phyloP scores from a whole-genome alignment of 1,140 invertebrate species.

The Leguminivora glycinivorella region DNA sequence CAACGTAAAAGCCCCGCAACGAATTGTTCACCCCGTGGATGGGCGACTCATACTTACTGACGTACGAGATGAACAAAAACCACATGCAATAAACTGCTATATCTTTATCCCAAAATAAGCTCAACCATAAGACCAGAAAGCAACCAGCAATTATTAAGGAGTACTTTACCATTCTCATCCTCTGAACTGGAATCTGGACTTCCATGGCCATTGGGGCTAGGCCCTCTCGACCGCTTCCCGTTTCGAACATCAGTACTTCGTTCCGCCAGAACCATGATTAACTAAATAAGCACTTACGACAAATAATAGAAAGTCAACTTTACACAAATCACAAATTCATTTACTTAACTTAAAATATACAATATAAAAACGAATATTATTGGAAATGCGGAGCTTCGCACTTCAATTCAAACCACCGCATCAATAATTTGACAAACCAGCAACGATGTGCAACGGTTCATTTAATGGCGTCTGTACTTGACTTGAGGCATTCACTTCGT shows the following conservation, averaged over 20 bases:
- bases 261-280: conserved; percentile 91
- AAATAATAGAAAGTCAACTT: conserved; percentile 40
- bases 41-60: not conserved
- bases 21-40: not conserved
- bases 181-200: conserved; percentile 89
- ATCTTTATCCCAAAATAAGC: not conserved
- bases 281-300: conserved; percentile 36
- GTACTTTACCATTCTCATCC: conserved; percentile 86
- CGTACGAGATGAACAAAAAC: conserved; percentile 16
- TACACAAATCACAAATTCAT: conserved; percentile 53
- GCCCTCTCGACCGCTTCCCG: conserved; percentile 91
- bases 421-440: conserved; percentile 76
- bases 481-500: conserved; percentile 61
- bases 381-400: conserved; percentile 64
- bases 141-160: conserved; percentile 36
- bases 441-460: conserved; percentile 45
- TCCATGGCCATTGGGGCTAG: conserved; percentile 91
- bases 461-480: conserved; percentile 66
- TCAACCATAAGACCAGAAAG: conserved; percentile 8
- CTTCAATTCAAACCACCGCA: conserved; percentile 78
- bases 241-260: conserved; percentile 90
- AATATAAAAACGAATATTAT: conserved; percentile 50
- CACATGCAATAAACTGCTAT: conserved; percentile 1
- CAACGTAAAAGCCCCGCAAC: not conserved
- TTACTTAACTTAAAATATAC: conserved; percentile 41